Evolutionary conservation across 1,140 invertebrate species (phyloP), one percentile per base, ranked within the genome.

Genomic region (Drosophila pseudoananassae): DNA sequence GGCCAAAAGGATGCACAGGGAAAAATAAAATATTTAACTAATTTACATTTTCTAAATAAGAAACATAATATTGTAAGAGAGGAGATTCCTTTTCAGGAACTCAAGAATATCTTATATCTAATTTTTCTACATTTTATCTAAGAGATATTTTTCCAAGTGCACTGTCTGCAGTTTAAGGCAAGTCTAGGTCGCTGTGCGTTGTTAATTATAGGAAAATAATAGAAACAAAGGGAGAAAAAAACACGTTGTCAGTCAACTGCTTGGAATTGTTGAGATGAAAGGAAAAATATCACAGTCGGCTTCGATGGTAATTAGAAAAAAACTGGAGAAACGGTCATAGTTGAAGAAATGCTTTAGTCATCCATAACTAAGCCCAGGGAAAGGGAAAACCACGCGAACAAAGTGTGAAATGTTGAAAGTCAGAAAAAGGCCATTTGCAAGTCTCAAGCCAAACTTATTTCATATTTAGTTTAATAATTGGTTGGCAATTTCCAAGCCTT

Each of bases 161-260:
- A 46, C 23, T 46, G 61, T 53, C 73, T 76, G 60, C 56, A 55
- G 54, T 27, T 69, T 76, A 64, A 65, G 64, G 58, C 74, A 55
- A 74, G 77, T 77, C 63, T 81, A 36, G 31, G 50, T 46, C 77
- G 33, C 56, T 53, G 69, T 68, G 51, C 40, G 63, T 78, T 82
- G 82, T 87, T 78, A 87, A 81, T 81, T 87, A 78, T 81, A 66
- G 65, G 15, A 69, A 69, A 69, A 69, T 81, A 74, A 64, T 73
- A 63, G 63, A 47, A 69, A 69, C 64, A 69, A 82, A 78, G 38
- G 64, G 33, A 14, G 27, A 9, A 64, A 49, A 55, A 54, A 68
- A 58, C 45, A 65, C 53, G 54, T 46, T 55, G 72, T 33, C 43
- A 57, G 60, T 40, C 60, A 65, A 55, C 63, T 75, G 53, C n/a